phyloP scores from a whole-genome alignment of 1,140 invertebrate species.

The Hycleus phaleratus region DNA sequence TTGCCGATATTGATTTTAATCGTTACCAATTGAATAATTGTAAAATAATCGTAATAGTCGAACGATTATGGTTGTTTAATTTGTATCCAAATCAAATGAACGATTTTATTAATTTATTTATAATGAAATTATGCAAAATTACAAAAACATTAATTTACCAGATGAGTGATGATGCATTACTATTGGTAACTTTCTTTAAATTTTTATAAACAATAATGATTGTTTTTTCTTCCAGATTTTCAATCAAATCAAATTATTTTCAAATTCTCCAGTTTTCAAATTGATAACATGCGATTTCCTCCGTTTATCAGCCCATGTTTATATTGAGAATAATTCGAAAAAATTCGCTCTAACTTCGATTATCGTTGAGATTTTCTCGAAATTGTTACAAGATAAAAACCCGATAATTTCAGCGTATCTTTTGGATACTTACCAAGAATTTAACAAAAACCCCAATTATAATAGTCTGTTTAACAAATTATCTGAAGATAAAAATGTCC shows the following conservation, averaged over 20 bases:
- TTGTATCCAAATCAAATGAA: not conserved
- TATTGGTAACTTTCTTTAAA: not conserved
- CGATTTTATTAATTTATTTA: conserved; percentile 10
- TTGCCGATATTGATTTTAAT: conserved; percentile 10
- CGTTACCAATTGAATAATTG: conserved; percentile 3
- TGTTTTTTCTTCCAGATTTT: conserved; percentile 1
- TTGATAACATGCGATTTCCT: not conserved
- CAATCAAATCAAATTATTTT: not conserved
- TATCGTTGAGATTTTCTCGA: not conserved
- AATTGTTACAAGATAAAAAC: not conserved
- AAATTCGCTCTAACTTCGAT: not conserved
- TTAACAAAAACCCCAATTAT: not conserved
- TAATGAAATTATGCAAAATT: conserved; percentile 11
- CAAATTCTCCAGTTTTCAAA: not conserved
- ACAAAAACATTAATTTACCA: conserved; percentile 4
- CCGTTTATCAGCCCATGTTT: not conserved
- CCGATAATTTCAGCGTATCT: not conserved
- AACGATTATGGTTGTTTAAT: conserved; percentile 10
- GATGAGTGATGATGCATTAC: conserved; percentile 10
- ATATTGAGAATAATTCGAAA: not conserved
- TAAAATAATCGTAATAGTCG: conserved; percentile 5
- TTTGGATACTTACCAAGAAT: not conserved
- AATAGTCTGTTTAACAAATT: not conserved
- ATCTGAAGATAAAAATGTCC: not conserved
- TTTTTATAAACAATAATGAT: not conserved